Evolutionary conservation across 2,797 vertebrate genomes (phyloP).

Genomic region (Gymnoscopelus microlampas): DNA sequence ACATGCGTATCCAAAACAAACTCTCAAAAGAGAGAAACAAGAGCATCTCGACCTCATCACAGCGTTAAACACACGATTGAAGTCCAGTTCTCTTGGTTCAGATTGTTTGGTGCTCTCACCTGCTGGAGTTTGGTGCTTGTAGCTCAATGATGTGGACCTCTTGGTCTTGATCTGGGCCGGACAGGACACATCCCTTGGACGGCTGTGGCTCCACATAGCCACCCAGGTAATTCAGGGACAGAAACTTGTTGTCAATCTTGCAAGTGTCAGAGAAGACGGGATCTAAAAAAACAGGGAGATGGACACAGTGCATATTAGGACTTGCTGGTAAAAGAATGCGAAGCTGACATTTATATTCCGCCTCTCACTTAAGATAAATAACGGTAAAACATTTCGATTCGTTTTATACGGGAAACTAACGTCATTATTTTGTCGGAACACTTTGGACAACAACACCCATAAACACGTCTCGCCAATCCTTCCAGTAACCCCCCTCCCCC

Average conservation of each 20-base stretch:
- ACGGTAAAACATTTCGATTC: slow-evolving; percentile 28
- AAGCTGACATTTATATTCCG: background rate
- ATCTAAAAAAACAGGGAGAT: slow-evolving; percentile 78
- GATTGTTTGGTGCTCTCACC: slow-evolving; percentile 62
- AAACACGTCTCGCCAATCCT: slow-evolving; percentile 31
- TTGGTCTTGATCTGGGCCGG: slow-evolving; percentile 76
- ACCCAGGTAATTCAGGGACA: slow-evolving; percentile 98
- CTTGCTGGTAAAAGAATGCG: background rate
- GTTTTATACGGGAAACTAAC: slow-evolving; percentile 44
- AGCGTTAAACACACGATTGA: slow-evolving; percentile 16
- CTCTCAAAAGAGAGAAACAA: slow-evolving; percentile 45
- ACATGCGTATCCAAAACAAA: slow-evolving; percentile 59
- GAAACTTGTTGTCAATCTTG: slow-evolving; percentile 93
- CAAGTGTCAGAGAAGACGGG: slow-evolving; percentile 88
- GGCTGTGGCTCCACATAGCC: slow-evolving; percentile 88
- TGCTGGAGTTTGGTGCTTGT: slow-evolving; percentile 92
- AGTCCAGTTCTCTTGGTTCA: slow-evolving; percentile 16
- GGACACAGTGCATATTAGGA: slow-evolving; percentile 27
- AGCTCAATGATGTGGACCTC: slow-evolving; percentile 96
- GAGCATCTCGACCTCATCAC: slow-evolving; percentile 46
- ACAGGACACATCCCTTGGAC: slow-evolving; percentile 89
- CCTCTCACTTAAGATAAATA: background rate
- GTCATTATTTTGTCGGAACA: slow-evolving; percentile 18
- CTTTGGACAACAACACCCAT: slow-evolving; percentile 33
- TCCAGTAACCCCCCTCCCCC: slow-evolving; percentile 20